A percentile compares a stretch with the other conserved stretches of the same genome.
phyloP scores from a whole-genome alignment of 2,797 vertebrate species.

The Glossophaga mutica region DNA sequence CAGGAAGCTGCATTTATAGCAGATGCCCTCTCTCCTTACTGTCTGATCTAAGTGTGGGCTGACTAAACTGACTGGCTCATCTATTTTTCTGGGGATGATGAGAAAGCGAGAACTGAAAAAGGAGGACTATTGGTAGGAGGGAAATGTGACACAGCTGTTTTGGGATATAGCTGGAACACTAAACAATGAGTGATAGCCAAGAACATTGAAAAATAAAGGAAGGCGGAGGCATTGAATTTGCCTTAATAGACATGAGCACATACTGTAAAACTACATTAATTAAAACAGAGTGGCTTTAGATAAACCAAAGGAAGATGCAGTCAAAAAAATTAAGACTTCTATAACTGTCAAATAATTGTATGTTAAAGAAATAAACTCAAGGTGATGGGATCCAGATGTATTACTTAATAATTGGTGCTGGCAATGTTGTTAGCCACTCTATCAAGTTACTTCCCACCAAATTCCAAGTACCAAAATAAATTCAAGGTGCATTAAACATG shows the following conservation, averaged over 20 bases:
- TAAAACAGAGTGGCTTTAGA: background rate
- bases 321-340: background rate
- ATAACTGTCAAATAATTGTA: background rate
- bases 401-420: background rate
- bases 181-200: background rate
- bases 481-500: background rate
- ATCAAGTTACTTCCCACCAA: background rate
- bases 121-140: background rate
- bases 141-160: conserved; percentile 7
- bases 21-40: background rate
- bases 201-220: background rate
- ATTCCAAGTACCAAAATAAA: conserved; percentile 27
- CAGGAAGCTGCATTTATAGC: conserved; percentile 16
- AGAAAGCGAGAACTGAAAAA: background rate
- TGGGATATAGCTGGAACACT: background rate
- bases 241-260: background rate
- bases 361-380: background rate
- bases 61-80: background rate
- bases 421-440: background rate
- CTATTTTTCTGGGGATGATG: background rate
- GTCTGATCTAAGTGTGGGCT: background rate
- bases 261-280: background rate
- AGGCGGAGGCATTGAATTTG: background rate
- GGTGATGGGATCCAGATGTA: background rate
- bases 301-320: background rate